phyloP scores from a whole-genome alignment of 2,797 vertebrate genomes.

The Pangasius djambal region DNA sequence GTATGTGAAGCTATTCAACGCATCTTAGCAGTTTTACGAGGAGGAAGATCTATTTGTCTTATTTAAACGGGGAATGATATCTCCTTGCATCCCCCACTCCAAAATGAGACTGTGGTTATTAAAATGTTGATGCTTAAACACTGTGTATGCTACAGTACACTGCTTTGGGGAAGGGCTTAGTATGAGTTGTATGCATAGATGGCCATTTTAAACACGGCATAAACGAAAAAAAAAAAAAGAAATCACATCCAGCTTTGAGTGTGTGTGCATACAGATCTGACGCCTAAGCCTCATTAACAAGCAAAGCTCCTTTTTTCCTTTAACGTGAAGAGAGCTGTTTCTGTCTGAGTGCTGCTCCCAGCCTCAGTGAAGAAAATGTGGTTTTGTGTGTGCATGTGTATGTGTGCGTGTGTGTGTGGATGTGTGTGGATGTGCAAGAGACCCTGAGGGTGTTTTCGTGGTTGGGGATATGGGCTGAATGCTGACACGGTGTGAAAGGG shows the following conservation, averaged over 20 bases:
- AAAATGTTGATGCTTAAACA: slow-evolving; percentile 1
- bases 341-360: slow-evolving; percentile 27
- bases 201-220: background rate
- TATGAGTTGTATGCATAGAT: background rate
- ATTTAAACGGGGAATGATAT: background rate
- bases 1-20: background rate
- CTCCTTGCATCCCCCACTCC: background rate
- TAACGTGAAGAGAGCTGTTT: slow-evolving; percentile 28
- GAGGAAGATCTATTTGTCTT: background rate
- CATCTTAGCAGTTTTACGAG: background rate
- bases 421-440: background rate
- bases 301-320: slow-evolving; percentile 32
- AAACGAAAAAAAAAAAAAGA: background rate
- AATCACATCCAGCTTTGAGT: slow-evolving; percentile 1
- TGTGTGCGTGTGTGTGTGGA: background rate
- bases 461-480: slow-evolving; percentile 43
- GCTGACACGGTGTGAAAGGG: slow-evolving; percentile 55
- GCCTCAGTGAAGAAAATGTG: slow-evolving; percentile 8
- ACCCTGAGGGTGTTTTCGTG: slow-evolving; percentile 52
- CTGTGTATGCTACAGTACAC: background rate
- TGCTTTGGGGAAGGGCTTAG: background rate
- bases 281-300: slow-evolving; percentile 54
- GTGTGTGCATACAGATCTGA: slow-evolving; percentile 33
- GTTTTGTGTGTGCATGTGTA: slow-evolving; percentile 25
- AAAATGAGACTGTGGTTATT: background rate